Evolutionary conservation across 2,888 invertebrate genomes (phyloP), one percentile per base, ranked within the genome.

Genomic region (Eristalinus sepulchralis): DNA sequence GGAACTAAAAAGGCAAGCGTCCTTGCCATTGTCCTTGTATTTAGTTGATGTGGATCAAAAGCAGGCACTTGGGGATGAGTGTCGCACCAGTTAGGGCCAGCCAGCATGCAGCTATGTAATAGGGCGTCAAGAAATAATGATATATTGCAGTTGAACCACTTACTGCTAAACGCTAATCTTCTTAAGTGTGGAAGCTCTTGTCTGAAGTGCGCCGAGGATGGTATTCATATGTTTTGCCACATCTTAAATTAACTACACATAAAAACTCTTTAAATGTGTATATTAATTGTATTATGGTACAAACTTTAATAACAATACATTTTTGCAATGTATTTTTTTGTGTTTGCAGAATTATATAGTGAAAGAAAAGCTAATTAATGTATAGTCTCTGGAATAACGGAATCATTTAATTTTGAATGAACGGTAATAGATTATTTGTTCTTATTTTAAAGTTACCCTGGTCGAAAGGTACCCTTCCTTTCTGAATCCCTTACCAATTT

Each of bases 1-100:
- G 27, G 63, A 22, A 53, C 59, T 27, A 73, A 68, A 70, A 22
- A 71, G 27, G 47, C 59, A 57, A 76, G 34, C 47, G 55, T 53
- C 71, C 76, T 76, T 84, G 47, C 57, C 55, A 84, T 76, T 84
- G 84, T 84, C 81, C 81, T 81, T 79, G 83, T 36, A 34, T 71
- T 47, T n/a, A 71, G 76, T 63, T 63, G 47, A 47, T 47, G 62
- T 72, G 27, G 76, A 81, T 81, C 34, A 81, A 72, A 64, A 76
- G 84, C 22, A 64, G 66, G 22, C 79, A 63, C 80, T 84, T 84
- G 34, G 17, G 47, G 27, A 62, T 57, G 67, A 84, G 70, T 62
- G 75, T 71, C 71, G 76, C 71, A 64, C 75, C 60, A 59, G 67
- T 63, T 68, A 11, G 39, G n/a, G 60, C 66, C 39, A 27, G 73